Evolutionary conservation across 2,888 invertebrate genomes (phyloP), one percentile per base, ranked within the genome.

Genomic region (Cheilosia scutellata): DNA sequence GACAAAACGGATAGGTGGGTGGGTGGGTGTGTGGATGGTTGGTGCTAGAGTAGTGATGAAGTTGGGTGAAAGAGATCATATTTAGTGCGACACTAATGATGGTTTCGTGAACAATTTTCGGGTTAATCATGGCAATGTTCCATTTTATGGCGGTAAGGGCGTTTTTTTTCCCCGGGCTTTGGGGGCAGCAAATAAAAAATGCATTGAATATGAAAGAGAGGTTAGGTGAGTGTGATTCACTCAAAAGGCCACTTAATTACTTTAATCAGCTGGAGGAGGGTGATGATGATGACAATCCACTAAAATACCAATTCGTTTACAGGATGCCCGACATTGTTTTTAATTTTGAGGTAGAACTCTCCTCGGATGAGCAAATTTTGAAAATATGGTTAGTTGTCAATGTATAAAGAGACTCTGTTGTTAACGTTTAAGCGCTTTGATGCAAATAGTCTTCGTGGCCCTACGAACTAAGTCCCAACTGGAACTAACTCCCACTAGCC

Each of bases 31-130:
- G 27, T 16, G 9, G 40, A 20, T 53, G 11, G 33, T 47, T 62
- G 62, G 62, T 57, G 57, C 16, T 55, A 6, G 33, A 66, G 70
- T 71, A 47, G 74, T 65, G 74, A 63, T 76, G 65, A 58, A 49
- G 66, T 66, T 55, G 62, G 68, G 60, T 51, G 55, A 78, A 33
- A 57, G 79, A 79, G 79, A 79, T 79, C 72, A 79, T 79, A 72
- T 72, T 79, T 79, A 79, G 79, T 79, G 79, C 66, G 79, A 79
- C 79, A 79, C 79, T 79, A 79, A 79, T 79, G 79, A 79, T 79
- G 79, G 79, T 79, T 72, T 79, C 72, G 79, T 79, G 79, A 79
- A 79, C 79, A 79, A 78, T 79, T 79, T 79, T 79, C 79, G 79
- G 79, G 79, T 79, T 79, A 79, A 79, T 79, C 79, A 79, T 79